Conservation (phyloP, 2,113 vertebrate genomes). For the Casuarius casuarius region DNA sequence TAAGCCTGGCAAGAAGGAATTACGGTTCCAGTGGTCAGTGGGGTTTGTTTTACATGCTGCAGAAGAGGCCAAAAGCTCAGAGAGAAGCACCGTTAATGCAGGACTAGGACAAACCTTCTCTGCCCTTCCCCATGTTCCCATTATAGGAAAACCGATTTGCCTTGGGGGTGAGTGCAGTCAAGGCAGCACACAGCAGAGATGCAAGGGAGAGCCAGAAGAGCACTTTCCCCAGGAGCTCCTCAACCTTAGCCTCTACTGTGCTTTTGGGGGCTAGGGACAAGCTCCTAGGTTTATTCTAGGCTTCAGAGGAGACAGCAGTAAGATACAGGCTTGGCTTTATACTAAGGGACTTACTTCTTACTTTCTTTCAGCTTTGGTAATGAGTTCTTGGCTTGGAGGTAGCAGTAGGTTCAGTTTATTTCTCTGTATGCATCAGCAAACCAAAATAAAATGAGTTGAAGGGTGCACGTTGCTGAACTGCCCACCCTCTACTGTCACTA, state of each 20-base stretch:
- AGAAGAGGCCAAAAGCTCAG: neutral
- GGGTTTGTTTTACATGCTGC: neutral
- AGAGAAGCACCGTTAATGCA: neutral
- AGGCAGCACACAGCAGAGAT: neutral
- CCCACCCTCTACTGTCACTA: slow-evolving; percentile 36
- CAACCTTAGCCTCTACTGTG: neutral
- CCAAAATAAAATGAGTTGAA: slow-evolving; percentile 28
- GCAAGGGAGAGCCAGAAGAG: neutral
- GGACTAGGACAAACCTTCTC: neutral
- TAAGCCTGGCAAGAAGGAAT: neutral
- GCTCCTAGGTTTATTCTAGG: neutral
- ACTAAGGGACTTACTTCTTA: neutral
- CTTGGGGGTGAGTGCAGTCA: neutral
- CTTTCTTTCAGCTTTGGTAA: slow-evolving; percentile 54
- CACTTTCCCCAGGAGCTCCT: neutral
- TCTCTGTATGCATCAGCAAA: slow-evolving; percentile 36
- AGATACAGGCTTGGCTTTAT: neutral
- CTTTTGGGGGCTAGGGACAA: neutral
- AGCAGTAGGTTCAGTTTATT: slow-evolving; percentile 57
- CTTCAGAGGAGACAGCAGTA: neutral
- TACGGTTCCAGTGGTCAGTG: neutral
- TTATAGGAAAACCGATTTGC: fast-evolving
- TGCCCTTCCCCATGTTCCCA: neutral
- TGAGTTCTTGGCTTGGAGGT: slow-evolving; percentile 48
- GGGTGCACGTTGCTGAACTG: neutral